These are phyloP conservation scores for Barbus barbus DNA, from an alignment of 2,113 vertebrate species.

Conservation along the genomic window DNA sequence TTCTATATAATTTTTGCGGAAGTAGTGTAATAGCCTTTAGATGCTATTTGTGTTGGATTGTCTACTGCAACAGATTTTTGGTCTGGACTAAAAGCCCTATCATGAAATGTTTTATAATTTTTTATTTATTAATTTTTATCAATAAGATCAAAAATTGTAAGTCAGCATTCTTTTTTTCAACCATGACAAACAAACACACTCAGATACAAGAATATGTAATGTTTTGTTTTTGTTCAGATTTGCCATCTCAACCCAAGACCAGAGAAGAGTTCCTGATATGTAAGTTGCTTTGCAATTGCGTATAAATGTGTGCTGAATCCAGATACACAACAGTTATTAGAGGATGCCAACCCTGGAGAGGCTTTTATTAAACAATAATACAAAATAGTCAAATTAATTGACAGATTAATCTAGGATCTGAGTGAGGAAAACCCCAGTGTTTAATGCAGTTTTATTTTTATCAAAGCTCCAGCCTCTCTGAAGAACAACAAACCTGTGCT, in stretches of 20 bases:
- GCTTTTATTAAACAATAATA: neutral
- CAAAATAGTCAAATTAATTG: neutral
- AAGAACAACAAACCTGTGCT: neutral
- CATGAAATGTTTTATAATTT: too few species aligned
- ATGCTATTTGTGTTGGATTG: too few species aligned
- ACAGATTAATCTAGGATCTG: neutral
- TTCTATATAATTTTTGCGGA: too few species aligned
- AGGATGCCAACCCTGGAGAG: neutral
- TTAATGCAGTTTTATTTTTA: neutral
- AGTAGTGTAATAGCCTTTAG: too few species aligned
- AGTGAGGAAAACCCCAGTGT: neutral
- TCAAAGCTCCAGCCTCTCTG: neutral
- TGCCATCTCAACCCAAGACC: conserved; percentile 22
- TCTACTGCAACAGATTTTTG: too few species aligned
- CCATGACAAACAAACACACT: too few species aligned
- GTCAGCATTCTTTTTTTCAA: too few species aligned
- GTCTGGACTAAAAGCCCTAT: too few species aligned
- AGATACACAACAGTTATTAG: neutral
- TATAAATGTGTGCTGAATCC: neutral
- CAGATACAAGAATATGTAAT: neutral
- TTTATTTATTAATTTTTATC: too few species aligned
- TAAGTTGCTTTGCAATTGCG: neutral
- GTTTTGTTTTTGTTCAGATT: conserved; percentile 6
- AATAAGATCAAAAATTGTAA: too few species aligned
- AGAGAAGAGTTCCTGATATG: conserved; percentile 24